phyloP scores from a whole-genome alignment of 1,140 invertebrate genomes.

The Tetramorium alpestre region DNA sequence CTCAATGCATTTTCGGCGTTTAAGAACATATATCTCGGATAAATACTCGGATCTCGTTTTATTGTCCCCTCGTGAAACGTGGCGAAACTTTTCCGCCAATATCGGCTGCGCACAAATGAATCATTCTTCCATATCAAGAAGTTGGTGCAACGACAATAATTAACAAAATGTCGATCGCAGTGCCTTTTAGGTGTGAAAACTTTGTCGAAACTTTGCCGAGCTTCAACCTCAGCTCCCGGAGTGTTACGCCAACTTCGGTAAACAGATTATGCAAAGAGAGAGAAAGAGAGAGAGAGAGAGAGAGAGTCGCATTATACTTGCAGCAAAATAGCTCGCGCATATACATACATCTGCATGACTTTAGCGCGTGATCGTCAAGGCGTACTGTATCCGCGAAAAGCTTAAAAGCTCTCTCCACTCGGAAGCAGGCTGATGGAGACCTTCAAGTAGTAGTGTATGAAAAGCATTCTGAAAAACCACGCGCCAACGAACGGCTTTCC shows the following conservation, averaged over 20 bases:
- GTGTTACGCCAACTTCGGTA: conserved; percentile 65
- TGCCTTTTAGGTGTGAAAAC: conserved; percentile 63
- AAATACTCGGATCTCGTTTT: neutral
- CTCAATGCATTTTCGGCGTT: neutral
- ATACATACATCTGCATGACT: neutral
- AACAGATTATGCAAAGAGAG: conserved; percentile 22
- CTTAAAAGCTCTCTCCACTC: conserved; percentile 4
- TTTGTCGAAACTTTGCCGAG: conserved; percentile 45
- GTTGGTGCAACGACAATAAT: conserved; percentile 75
- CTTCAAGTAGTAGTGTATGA: neutral
- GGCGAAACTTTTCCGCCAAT: neutral
- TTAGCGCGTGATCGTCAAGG: conserved; percentile 23
- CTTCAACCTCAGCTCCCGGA: conserved; percentile 43
- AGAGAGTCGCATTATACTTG: neutral
- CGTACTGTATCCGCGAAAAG: neutral
- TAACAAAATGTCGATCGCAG: conserved; percentile 65
- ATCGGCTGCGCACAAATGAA: conserved; percentile 10
- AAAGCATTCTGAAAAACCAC: conserved; percentile 7
- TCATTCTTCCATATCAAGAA: conserved; percentile 63
- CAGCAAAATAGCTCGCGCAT: neutral
- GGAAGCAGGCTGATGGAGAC: neutral
- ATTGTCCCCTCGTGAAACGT: neutral
- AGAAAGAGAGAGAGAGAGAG: neutral
- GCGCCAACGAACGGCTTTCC: conserved; percentile 37
- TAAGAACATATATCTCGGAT: neutral